Conservation (phyloP, 2,797 vertebrate species). For the Schizopygopsis pylzovi region DNA sequence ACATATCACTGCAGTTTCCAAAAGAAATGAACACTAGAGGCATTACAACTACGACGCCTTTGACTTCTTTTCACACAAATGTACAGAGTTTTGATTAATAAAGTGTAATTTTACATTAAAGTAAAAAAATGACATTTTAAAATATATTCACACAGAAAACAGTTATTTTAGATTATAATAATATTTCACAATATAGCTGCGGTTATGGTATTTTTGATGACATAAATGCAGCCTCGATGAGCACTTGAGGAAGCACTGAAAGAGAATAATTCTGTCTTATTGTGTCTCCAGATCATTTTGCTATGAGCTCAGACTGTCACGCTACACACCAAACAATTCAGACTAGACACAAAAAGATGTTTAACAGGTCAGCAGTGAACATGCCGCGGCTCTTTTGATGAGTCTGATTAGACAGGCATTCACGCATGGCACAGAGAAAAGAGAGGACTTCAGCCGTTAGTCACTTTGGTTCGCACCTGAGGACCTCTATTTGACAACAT, state of each 20-base stretch:
- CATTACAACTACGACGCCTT: too few relatives aligned
- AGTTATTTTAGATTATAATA: background rate
- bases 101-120: too few relatives aligned
- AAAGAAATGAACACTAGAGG: too few relatives aligned
- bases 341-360: constrained; percentile 59
- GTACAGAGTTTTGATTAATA: too few relatives aligned
- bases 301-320: constrained; percentile 38
- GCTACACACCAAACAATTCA: constrained; percentile 42
- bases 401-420: constrained; percentile 78
- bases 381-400: constrained; percentile 68
- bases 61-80: too few relatives aligned
- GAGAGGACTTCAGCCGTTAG: constrained; percentile 68
- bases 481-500: constrained; percentile 60
- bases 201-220: background rate
- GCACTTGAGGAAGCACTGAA: background rate
- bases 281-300: constrained; percentile 9
- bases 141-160: background rate
- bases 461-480: constrained; percentile 60
- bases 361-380: constrained; percentile 73
- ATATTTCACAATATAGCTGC: background rate
- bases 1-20: too few relatives aligned
- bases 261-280: background rate
- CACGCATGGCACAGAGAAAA: constrained; percentile 73
- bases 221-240: background rate
- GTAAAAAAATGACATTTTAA: background rate